These are phyloP conservation scores for Oryzias javanicus DNA, from an alignment of 2,113 vertebrate species.

Conservation along the genomic window DNA sequence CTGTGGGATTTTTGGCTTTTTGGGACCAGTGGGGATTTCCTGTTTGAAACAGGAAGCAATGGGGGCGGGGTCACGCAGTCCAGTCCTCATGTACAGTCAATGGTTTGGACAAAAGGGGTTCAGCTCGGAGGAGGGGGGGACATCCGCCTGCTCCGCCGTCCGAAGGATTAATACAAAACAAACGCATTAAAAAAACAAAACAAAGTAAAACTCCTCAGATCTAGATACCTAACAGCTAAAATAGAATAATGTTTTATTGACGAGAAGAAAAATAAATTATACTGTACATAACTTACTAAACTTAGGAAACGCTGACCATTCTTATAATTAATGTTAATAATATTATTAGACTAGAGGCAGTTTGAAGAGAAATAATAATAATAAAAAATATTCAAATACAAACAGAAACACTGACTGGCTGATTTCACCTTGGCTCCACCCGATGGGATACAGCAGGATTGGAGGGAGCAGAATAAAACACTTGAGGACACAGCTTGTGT, in stretches of 20 bases:
- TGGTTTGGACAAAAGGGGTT: slow-evolving; percentile 44
- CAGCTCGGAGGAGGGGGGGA: slow-evolving; percentile 55
- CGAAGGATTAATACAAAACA: slow-evolving; percentile 80
- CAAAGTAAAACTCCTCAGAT: slow-evolving; percentile 78
- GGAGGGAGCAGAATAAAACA: slow-evolving; percentile 50
- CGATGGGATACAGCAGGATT: slow-evolving; percentile 79
- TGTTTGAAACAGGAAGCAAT: too few species aligned
- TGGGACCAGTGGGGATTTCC: too few species aligned
- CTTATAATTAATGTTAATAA: slow-evolving; percentile 93
- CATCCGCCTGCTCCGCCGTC: slow-evolving; percentile 63
- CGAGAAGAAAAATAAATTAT: slow-evolving; percentile 98
- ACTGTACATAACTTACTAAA: slow-evolving; percentile 99
- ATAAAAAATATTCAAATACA: slow-evolving; percentile 87
- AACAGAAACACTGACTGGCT: slow-evolving; percentile 86
- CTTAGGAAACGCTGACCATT: slow-evolving; percentile 91
- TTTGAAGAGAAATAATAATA: slow-evolving; percentile 83
- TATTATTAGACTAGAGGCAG: slow-evolving; percentile 97
- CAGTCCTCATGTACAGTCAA: too few species aligned
- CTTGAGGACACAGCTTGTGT: slow-evolving; percentile 48
- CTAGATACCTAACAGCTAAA: slow-evolving; percentile 88
- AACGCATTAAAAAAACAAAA: slow-evolving; percentile 57
- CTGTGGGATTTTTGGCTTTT: too few species aligned
- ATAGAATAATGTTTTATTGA: slow-evolving; percentile 85
- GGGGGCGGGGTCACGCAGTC: too few species aligned
- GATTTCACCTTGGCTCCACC: slow-evolving; percentile 82